A percentile compares a stretch with the other conserved stretches of the same genome.
These are phyloP conservation scores for Urocolius indicus DNA, from an alignment of 2,113 vertebrate genomes.

Conservation along the genomic window DNA sequence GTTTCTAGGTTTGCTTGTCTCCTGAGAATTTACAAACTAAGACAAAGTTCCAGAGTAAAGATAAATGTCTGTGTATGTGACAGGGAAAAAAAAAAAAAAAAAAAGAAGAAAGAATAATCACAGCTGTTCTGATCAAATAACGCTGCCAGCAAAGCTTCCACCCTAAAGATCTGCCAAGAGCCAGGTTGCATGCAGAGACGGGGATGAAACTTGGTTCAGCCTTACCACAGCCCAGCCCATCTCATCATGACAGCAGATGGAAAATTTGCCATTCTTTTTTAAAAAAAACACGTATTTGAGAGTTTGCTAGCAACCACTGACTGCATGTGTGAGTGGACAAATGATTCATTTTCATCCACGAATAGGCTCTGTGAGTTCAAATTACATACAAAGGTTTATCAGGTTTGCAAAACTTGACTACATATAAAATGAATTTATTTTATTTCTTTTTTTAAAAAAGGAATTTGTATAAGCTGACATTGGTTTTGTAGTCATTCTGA, in stretches of 20 bases:
- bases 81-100: background rate
- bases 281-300: background rate
- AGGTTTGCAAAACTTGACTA: background rate
- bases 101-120: background rate
- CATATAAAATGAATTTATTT: background rate
- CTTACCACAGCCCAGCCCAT: background rate
- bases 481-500: background rate
- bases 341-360: background rate
- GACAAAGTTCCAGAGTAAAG: background rate
- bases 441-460: background rate
- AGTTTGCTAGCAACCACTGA: background rate
- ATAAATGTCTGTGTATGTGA: background rate
- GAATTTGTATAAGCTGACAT: background rate
- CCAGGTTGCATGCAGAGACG: background rate
- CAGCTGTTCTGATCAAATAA: conserved; percentile 14
- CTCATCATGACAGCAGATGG: rapidly evolving
- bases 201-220: background rate
- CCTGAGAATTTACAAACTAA: conserved; percentile 45
- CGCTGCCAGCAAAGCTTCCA: background rate
- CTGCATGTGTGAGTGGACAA: background rate
- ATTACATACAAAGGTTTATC: background rate
- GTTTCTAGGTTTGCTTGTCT: conserved; percentile 37
- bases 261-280: background rate
- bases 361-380: background rate
- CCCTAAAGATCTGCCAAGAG: background rate